phyloP scores from a whole-genome alignment of 2,113 vertebrate species.

The Aegotheles bennettii region DNA sequence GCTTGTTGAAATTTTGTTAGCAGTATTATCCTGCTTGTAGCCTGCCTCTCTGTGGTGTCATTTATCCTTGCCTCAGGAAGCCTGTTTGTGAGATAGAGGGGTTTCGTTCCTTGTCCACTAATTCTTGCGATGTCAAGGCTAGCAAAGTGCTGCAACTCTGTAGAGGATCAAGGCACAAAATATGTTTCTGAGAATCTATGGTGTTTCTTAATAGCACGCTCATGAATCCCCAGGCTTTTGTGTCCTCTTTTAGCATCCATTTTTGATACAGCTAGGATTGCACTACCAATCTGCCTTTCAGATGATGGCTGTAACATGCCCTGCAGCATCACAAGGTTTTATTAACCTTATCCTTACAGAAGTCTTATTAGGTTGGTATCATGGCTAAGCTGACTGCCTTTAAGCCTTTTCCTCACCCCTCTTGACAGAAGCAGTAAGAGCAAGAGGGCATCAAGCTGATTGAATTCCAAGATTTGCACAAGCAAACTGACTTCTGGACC shows the following conservation, averaged over 20 bases:
- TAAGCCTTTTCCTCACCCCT: background rate
- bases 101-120: background rate
- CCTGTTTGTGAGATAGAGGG: background rate
- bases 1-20: background rate
- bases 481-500: background rate
- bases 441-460: background rate
- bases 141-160: rapidly evolving
- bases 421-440: background rate
- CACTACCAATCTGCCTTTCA: background rate
- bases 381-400: background rate
- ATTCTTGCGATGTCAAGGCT: background rate
- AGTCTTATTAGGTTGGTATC: background rate
- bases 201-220: background rate
- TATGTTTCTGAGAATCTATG: background rate
- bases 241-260: background rate
- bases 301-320: background rate
- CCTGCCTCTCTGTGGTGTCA: background rate
- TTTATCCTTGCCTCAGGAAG: background rate
- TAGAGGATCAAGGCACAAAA: background rate
- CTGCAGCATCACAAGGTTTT: background rate
- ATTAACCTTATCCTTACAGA: background rate
- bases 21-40: background rate
- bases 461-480: background rate
- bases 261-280: background rate
- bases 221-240: background rate